Conservation (phyloP, 2,888 invertebrate species). For the Tipula lateralis region DNA sequence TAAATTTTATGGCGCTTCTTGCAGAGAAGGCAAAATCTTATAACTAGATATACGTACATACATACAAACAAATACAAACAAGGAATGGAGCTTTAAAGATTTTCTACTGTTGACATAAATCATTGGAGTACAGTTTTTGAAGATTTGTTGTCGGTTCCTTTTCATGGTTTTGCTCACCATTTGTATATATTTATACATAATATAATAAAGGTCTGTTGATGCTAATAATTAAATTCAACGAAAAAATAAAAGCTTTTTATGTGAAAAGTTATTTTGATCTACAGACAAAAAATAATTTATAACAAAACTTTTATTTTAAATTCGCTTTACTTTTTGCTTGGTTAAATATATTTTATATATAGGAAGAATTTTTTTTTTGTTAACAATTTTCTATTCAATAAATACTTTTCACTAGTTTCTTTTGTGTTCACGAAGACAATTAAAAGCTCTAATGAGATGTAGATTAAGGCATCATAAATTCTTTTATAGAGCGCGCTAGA, state of each 20-base stretch:
- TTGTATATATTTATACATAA: background rate
- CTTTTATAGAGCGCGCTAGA: background rate
- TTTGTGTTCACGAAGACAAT: background rate
- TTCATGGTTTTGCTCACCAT: background rate
- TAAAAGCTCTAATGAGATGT: background rate
- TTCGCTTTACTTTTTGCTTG: background rate
- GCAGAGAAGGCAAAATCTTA: background rate
- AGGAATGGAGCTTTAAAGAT: background rate
- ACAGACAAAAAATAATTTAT: background rate
- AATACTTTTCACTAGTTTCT: background rate
- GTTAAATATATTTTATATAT: background rate
- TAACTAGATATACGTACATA: background rate
- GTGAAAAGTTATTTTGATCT: background rate
- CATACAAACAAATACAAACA: background rate
- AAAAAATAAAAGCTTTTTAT: background rate
- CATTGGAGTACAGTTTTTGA: background rate
- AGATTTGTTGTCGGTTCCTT: background rate
- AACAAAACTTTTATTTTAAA: background rate
- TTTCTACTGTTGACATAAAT: background rate
- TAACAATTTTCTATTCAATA: too few species aligned
- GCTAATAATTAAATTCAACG: conserved; percentile 4
- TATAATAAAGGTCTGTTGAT: conserved; percentile 2
- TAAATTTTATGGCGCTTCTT: background rate
- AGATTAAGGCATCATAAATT: background rate
- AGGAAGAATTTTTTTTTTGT: background rate